Conservation (phyloP, 2,888 invertebrate species). For the Hecatera dysodea region DNA sequence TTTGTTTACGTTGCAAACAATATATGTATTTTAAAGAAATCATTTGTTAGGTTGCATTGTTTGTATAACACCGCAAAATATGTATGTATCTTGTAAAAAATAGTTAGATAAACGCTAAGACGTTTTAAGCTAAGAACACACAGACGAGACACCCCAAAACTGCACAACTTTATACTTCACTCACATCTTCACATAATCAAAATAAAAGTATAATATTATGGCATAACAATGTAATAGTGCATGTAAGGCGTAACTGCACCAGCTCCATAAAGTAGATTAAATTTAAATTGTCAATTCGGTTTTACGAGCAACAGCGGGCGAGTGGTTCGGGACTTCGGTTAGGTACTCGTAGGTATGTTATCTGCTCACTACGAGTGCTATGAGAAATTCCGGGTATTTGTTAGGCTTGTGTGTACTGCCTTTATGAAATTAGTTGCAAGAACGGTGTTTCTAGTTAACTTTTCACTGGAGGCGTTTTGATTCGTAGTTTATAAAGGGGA, state of each 20-base stretch:
- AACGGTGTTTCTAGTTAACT: slow-evolving; percentile 15
- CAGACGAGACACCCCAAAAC: slow-evolving; percentile 3
- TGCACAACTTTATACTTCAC: slow-evolving; percentile 30
- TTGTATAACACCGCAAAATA: no score
- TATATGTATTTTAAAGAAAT: no score
- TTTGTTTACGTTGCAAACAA: no score
- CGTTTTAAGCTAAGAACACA: slow-evolving; percentile 29
- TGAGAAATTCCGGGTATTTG: slow-evolving; percentile 70
- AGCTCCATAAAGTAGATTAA: slow-evolving; percentile 86
- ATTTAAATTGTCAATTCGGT: slow-evolving; percentile 88
- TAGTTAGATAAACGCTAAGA: background rate
- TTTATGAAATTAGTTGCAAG: slow-evolving; percentile 59
- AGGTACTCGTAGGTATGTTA: slow-evolving; percentile 56
- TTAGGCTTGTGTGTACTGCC: slow-evolving; percentile 61
- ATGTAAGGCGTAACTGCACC: slow-evolving; percentile 76
- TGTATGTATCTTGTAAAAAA: no score
- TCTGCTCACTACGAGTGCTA: slow-evolving; percentile 65
- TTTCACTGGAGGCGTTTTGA: slow-evolving; percentile 8
- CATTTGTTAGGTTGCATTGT: no score
- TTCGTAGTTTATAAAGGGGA: background rate
- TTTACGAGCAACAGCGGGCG: slow-evolving; percentile 81
- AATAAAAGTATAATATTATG: slow-evolving; percentile 74
- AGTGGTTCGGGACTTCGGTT: slow-evolving; percentile 66
- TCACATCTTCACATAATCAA: slow-evolving; percentile 65
- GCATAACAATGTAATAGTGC: slow-evolving; percentile 78